Percentiles rank a stretch among this genome's conserved stretches.
Conservation (phyloP, 2,888 invertebrate species). For the Watsonalla cultraria region DNA sequence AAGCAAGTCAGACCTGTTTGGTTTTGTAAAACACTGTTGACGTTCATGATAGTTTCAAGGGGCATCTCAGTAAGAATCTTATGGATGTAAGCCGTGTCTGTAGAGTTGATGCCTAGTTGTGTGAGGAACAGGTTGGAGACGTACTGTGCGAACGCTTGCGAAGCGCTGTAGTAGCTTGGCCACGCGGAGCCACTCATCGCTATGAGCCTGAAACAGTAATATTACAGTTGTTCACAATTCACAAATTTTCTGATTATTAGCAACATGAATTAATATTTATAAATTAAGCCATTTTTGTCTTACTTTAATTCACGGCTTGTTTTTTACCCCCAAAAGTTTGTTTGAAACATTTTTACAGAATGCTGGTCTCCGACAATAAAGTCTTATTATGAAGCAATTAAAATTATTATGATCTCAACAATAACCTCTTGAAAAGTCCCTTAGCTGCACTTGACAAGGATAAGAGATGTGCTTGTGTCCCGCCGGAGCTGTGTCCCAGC, state of each 20-base stretch:
- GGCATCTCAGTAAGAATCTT: not conserved
- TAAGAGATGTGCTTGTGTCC: not conserved
- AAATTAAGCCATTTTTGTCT: no score
- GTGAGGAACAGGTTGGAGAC: slow-evolving; percentile 1
- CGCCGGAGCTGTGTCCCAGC: not conserved
- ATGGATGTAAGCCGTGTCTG: not conserved
- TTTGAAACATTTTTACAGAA: no score
- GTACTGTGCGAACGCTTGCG: slow-evolving; percentile 6
- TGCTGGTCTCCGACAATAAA: no score
- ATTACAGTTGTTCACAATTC: no score
- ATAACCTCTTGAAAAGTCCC: not conserved
- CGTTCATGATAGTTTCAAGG: not conserved
- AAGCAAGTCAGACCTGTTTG: not conserved
- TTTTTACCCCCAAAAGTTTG: no score
- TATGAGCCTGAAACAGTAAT: not conserved
- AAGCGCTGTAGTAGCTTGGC: slow-evolving; percentile 5
- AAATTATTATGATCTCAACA: not conserved
- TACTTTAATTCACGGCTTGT: no score
- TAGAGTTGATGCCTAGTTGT: not conserved
- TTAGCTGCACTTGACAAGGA: not conserved
- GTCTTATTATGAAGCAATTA: no score
- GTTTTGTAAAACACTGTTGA: not conserved
- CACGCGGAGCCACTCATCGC: slow-evolving; percentile 24
- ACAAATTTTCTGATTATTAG: no score
- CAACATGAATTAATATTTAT: no score